These are phyloP conservation scores for Bradypodion ventrale DNA, from an alignment of 2,797 vertebrate species.

Conservation along the genomic window DNA sequence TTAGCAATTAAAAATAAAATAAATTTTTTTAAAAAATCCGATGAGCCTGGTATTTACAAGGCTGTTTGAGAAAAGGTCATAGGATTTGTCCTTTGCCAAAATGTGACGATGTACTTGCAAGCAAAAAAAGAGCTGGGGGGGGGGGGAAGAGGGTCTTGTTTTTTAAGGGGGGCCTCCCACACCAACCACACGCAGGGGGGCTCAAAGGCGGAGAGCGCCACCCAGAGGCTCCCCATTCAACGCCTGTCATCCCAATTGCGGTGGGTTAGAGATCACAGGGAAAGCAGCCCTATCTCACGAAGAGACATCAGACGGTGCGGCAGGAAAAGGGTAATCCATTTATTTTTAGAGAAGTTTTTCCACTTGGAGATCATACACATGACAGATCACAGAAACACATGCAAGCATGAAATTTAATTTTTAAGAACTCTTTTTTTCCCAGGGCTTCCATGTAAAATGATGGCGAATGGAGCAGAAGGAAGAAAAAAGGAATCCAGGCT, in stretches of 20 bases:
- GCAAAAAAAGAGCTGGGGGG: background rate
- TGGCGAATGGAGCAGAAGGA: conserved; percentile 56
- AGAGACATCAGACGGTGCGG: conserved; percentile 77
- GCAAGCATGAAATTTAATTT: conserved; percentile 85
- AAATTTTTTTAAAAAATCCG: conserved; percentile 45
- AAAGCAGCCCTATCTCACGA: conserved; percentile 66
- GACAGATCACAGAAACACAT: conserved; percentile 84
- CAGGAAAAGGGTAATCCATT: conserved; percentile 83
- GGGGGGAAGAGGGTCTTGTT: background rate
- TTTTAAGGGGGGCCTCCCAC: background rate
- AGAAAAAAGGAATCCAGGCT: background rate
- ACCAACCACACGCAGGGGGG: background rate
- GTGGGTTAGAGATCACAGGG: conserved; percentile 80
- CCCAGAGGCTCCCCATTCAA: conserved; percentile 74
- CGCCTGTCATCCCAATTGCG: conserved; percentile 79
- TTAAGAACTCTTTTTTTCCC: conserved; percentile 77
- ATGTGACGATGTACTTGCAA: conserved; percentile 31
- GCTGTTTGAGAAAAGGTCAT: conserved; percentile 53
- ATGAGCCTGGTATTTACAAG: conserved; percentile 51
- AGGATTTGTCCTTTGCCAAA: conserved; percentile 47
- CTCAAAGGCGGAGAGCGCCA: conserved; percentile 73
- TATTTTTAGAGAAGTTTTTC: conserved; percentile 84
- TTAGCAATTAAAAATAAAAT: background rate
- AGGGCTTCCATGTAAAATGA: conserved; percentile 73
- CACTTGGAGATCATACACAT: conserved; percentile 81